A percentile compares a stretch with the other conserved stretches of the same genome.
phyloP scores from a whole-genome alignment of 2,113 vertebrate species.

The Conger conger region DNA sequence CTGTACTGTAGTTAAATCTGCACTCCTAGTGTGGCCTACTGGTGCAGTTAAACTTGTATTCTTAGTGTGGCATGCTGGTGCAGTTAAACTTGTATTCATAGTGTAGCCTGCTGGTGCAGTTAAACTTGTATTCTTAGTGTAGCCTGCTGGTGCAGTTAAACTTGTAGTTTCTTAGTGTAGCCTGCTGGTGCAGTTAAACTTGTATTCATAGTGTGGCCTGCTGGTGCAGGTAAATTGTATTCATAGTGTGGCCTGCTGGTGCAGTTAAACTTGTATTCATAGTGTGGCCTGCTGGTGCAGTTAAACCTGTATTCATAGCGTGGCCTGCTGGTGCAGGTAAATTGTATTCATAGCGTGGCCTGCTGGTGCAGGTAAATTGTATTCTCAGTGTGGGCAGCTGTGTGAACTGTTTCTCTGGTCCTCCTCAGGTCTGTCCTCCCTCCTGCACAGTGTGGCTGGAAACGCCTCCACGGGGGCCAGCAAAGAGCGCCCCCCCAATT shows the following conservation, averaged over 20 bases:
- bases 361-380: neutral
- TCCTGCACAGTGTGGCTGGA: slow-evolving; percentile 86
- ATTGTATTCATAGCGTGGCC: neutral
- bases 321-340: neutral
- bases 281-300: neutral
- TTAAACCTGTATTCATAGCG: neutral
- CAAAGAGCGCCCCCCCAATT: slow-evolving; percentile 22
- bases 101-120: neutral
- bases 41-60: too few species aligned
- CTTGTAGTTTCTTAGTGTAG: neutral
- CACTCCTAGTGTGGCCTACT: neutral
- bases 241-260: too few species aligned
- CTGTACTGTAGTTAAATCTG: neutral
- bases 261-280: neutral
- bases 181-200: neutral
- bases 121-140: neutral
- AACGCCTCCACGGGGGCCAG: slow-evolving; percentile 50
- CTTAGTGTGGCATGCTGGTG: too few species aligned
- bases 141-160: neutral
- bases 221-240: too few species aligned
- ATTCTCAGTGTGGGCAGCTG: neutral
- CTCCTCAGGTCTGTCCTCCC: slow-evolving; percentile 84
- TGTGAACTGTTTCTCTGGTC: slow-evolving; percentile 27
- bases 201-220: too few species aligned
- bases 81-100: too few species aligned